Percentiles rank a stretch among this genome's conserved stretches.
These are phyloP conservation scores for Philereme transversata DNA, from an alignment of 2,888 invertebrate genomes.

Conservation along the genomic window DNA sequence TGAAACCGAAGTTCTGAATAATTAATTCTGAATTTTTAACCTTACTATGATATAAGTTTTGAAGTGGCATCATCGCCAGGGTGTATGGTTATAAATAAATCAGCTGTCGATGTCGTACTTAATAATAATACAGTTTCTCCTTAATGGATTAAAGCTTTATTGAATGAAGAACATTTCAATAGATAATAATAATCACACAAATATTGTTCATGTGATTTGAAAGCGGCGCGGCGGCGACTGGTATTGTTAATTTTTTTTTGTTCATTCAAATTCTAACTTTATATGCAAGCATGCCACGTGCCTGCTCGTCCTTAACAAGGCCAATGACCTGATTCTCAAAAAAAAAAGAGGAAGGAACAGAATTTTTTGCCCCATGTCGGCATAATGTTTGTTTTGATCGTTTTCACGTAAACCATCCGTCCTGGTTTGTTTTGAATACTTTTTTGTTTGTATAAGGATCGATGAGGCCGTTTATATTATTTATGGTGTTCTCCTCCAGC, in stretches of 20 bases:
- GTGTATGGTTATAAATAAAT: not conserved
- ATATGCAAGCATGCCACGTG: constrained; percentile 67
- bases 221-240: constrained; percentile 14
- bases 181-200: not conserved
- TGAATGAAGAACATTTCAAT: not conserved
- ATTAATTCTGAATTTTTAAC: no score
- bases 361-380: constrained; percentile 67
- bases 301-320: constrained; percentile 75
- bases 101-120: not conserved
- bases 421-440: constrained; percentile 59
- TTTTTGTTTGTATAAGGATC: constrained; percentile 53
- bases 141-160: no score
- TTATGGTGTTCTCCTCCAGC: constrained; percentile 48
- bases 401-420: constrained; percentile 72
- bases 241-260: constrained; percentile 43
- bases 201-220: constrained; percentile 3
- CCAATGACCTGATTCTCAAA: constrained; percentile 65
- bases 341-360: constrained; percentile 60
- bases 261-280: constrained; percentile 54
- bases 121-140: no score
- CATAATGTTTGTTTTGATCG: constrained; percentile 80
- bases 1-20: no score
- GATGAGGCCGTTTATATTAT: constrained; percentile 62
- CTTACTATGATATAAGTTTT: no score
- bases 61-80: not conserved